Conservation (phyloP, 2,888 invertebrate species). For the Disparrhopalites patrizii region DNA sequence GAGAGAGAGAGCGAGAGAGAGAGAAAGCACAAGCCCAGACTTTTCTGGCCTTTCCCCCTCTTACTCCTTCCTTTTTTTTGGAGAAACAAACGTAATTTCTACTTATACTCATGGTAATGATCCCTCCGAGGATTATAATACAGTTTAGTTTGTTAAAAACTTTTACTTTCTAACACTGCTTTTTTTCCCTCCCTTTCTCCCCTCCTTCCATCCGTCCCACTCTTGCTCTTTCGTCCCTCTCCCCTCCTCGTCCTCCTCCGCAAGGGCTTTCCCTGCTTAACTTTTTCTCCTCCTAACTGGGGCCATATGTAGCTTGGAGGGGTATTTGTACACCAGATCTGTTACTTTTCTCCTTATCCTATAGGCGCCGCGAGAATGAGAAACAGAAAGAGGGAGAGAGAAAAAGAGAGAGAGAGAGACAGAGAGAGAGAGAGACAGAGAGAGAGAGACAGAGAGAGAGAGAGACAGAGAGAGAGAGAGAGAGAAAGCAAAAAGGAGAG, state of each 20-base stretch:
- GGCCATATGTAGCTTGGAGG: background rate
- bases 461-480: background rate
- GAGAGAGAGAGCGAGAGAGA: background rate
- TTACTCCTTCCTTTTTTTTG: background rate
- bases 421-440: background rate
- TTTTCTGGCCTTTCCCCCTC: background rate
- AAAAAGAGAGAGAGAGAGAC: background rate
- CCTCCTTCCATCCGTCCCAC: background rate
- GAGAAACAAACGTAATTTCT: constrained; percentile 22
- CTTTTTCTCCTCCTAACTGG: background rate
- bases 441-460: background rate
- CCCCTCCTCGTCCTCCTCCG: background rate
- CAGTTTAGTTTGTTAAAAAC: constrained; percentile 30
- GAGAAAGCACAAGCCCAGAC: background rate
- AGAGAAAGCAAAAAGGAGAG: too few relatives aligned
- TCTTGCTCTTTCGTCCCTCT: background rate
- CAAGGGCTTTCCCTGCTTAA: background rate
- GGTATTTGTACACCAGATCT: too few relatives aligned
- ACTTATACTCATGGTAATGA: constrained; percentile 46
- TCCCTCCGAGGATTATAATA: constrained; percentile 46
- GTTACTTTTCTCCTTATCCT: background rate
- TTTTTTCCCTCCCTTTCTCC: background rate
- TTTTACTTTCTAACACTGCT: constrained; percentile 12
- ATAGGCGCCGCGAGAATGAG: background rate
- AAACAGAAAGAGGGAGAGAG: background rate